Conservation (phyloP, 1,140 invertebrate genomes). For the Octopus bimaculoides region DNA sequence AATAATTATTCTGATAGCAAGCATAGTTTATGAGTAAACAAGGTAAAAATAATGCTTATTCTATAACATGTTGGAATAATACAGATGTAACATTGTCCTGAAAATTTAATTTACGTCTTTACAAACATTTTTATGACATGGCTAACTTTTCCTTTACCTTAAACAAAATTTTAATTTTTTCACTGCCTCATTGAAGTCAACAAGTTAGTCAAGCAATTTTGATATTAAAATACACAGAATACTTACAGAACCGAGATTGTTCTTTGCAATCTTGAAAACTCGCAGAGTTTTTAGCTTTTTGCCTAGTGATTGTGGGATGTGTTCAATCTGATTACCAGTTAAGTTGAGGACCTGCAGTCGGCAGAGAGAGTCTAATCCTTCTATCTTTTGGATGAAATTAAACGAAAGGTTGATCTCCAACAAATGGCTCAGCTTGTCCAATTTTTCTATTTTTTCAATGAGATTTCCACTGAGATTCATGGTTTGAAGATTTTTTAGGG, state of each 20-base stretch:
- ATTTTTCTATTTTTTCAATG: slow-evolving; percentile 52
- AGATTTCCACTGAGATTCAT: slow-evolving; percentile 51
- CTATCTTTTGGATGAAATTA: slow-evolving; percentile 48
- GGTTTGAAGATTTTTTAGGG: slow-evolving; percentile 37
- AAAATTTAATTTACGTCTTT: too few relatives aligned
- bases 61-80: too few relatives aligned
- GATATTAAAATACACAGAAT: too few relatives aligned
- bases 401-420: slow-evolving; percentile 48
- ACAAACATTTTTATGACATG: too few relatives aligned
- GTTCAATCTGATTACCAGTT: slow-evolving; percentile 47
- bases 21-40: too few relatives aligned
- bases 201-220: too few relatives aligned
- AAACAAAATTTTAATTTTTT: too few relatives aligned
- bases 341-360: slow-evolving; percentile 47
- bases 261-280: slow-evolving; percentile 47
- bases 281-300: slow-evolving; percentile 48
- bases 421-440: slow-evolving; percentile 47
- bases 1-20: too few relatives aligned
- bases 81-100: too few relatives aligned
- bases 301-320: slow-evolving; percentile 49
- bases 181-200: too few relatives aligned
- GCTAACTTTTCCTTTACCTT: too few relatives aligned
- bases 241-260: slow-evolving; percentile 48
- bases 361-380: slow-evolving; percentile 48
- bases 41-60: too few relatives aligned